Percentiles rank a stretch among this genome's conserved stretches.
phyloP scores from a whole-genome alignment of 1,140 invertebrate species.

The Matsumurasca onukii region DNA sequence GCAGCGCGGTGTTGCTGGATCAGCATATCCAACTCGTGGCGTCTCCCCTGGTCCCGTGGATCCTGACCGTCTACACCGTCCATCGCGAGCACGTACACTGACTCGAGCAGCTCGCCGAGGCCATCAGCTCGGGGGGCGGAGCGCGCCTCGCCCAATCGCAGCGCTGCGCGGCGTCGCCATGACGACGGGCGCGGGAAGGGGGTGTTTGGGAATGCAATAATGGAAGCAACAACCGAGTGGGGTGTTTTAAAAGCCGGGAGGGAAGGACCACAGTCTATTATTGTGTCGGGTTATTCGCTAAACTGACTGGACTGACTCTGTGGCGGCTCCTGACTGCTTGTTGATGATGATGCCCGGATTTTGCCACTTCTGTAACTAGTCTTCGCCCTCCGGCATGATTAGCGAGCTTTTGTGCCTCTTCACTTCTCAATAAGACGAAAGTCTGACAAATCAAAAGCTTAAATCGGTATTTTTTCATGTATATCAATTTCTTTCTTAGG shows the following conservation, averaged over 20 bases:
- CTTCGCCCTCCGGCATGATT: no score
- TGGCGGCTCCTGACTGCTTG: no score
- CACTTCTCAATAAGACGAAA: no score
- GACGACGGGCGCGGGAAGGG: conserved; percentile 22
- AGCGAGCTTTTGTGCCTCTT: no score
- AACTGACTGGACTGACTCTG: no score
- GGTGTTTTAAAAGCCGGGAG: conserved; percentile 30
- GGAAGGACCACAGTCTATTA: conserved; percentile 28
- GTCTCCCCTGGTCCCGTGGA: conserved; percentile 25
- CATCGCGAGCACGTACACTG: conserved; percentile 22
- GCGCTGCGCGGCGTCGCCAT: conserved; percentile 16
- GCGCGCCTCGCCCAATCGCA: conserved; percentile 19
- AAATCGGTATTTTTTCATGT: no score
- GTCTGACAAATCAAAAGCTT: no score
- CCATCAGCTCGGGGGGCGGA: conserved; percentile 24
- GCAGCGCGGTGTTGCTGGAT: conserved; percentile 36
- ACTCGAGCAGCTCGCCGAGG: neutral
- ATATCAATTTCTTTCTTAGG: no score
- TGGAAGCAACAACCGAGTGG: conserved; percentile 32
- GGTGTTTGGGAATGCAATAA: conserved; percentile 34
- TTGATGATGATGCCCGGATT: no score
- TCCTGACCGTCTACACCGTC: conserved; percentile 34
- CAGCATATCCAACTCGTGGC: conserved; percentile 36
- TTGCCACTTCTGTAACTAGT: no score
- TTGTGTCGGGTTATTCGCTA: conserved; percentile 23